Evolutionary conservation across 2,113 vertebrate genomes (phyloP).

Genomic region (Colius striatus): DNA sequence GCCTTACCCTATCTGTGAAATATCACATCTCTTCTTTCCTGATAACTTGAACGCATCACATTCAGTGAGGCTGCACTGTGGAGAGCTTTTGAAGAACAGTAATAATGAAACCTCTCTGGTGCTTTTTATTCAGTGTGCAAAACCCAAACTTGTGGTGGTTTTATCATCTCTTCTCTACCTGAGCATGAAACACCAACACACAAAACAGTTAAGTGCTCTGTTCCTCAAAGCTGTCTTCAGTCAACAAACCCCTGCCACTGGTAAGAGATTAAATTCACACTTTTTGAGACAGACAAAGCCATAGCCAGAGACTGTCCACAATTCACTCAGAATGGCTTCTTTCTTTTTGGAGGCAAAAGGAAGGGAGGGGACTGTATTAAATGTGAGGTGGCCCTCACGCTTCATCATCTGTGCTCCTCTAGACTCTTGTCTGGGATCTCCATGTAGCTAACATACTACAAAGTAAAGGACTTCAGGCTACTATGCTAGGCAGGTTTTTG

Average conservation of each 20-base stretch:
- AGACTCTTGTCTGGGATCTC: neutral
- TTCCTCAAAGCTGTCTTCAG: slow-evolving; percentile 44
- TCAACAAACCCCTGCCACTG: neutral
- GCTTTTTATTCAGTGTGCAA: slow-evolving; percentile 20
- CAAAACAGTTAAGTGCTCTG: slow-evolving; percentile 1
- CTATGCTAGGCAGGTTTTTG: neutral
- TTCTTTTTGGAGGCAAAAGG: neutral
- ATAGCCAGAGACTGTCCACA: neutral
- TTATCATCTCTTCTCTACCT: neutral
- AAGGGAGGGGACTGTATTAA: neutral
- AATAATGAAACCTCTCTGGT: slow-evolving; percentile 29
- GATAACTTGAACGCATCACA: neutral
- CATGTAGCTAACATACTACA: neutral
- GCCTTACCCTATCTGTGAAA: slow-evolving; percentile 9
- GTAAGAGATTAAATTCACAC: neutral
- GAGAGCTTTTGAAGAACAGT: slow-evolving; percentile 40
- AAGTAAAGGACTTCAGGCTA: neutral
- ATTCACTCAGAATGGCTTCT: neutral
- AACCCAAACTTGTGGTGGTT: neutral
- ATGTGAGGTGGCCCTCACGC: neutral
- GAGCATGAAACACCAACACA: slow-evolving; percentile 28
- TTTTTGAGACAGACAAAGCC: neutral
- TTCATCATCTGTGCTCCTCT: neutral
- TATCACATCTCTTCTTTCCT: neutral
- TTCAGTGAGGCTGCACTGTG: neutral